These are phyloP conservation scores for Zaprionus lachaisei DNA, from an alignment of 1,140 invertebrate genomes.

Conservation along the genomic window DNA sequence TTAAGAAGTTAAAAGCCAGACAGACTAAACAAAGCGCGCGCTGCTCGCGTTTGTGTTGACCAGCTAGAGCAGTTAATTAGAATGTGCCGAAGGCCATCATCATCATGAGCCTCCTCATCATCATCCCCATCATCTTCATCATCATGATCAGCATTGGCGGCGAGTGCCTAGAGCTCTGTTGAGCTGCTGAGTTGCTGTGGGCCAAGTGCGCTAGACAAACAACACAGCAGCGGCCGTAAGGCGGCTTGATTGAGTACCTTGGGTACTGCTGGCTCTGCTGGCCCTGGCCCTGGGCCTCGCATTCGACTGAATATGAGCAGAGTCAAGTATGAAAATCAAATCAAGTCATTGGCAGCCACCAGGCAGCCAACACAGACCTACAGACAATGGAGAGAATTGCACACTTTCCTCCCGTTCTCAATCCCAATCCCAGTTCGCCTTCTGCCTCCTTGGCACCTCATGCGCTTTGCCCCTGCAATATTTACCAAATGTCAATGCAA, in stretches of 20 bases:
- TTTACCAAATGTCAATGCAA: slow-evolving; percentile 83
- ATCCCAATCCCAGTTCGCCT: slow-evolving; percentile 9
- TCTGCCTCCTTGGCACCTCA: slow-evolving; percentile 10
- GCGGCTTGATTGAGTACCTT: slow-evolving; percentile 74
- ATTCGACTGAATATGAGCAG: slow-evolving; percentile 57
- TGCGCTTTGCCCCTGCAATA: slow-evolving; percentile 65
- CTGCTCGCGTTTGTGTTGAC: slow-evolving; percentile 75
- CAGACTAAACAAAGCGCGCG: slow-evolving; percentile 65
- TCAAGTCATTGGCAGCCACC: slow-evolving; percentile 73
- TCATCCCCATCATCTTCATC: slow-evolving; percentile 9
- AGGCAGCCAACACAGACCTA: slow-evolving; percentile 32
- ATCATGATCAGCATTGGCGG: slow-evolving; percentile 4
- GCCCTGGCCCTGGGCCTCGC: not conserved
- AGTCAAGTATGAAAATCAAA: slow-evolving; percentile 71
- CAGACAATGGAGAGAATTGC: slow-evolving; percentile 15
- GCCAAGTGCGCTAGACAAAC: slow-evolving; percentile 75
- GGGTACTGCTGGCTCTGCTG: slow-evolving; percentile 23
- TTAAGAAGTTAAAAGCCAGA: slow-evolving; percentile 71
- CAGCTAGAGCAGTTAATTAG: slow-evolving; percentile 83
- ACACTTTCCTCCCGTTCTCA: not conserved
- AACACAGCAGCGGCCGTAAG: slow-evolving; percentile 49
- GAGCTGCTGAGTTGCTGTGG: slow-evolving; percentile 20
- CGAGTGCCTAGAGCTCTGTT: slow-evolving; percentile 18
- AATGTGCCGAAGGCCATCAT: slow-evolving; percentile 49
- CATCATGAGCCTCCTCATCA: not conserved